Base-by-base conservation (phyloP, 37 sponge, comb jelly and placozoan species). In the Theonella swinhoei region DNA sequence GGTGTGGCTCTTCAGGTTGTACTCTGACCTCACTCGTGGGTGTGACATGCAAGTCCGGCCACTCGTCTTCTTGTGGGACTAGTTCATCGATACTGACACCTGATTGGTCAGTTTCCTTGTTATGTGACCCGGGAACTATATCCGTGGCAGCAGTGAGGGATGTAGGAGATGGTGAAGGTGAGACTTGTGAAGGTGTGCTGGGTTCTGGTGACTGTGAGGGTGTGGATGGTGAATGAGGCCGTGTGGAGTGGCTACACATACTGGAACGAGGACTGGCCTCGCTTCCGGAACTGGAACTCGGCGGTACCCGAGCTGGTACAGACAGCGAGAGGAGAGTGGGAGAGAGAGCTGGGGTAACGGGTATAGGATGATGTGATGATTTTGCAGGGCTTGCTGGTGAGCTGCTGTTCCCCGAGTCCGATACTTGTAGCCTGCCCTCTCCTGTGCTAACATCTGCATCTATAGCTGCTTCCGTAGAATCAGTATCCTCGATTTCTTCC, bases 221-320 rank as follows among this genome's bases (percentile, higher is more conserved):
- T 43, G 1, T 39, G 43, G 0, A 43, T 0, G 74, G 83, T 14
- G 74, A 42, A n/a, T 25, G 32, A 22, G 69, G 69, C 4, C 39
- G 74, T 22, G 74, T 23, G 42, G 74, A 39, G 47, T 43, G 25
- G 66, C 66, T 75, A 63, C 65, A 82, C 42, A 74, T 42, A 35
- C 73, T 74, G n/a, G 83, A 64, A 9, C 8, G 11, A 11, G 83
- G 43, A 17, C 43, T 39, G 1, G 43, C 42, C 1, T 30, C 34
- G 20, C 42, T 73, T 11, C 24, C 26, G 19, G 43, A 73, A 26
- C 25, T 14, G 32, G 2, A 4, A 7, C 3, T 33, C 1, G 36
- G 70, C 0, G 1, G 76, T n/a, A n/a, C n/a, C n/a, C n/a, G n/a
- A n/a, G n/a, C n/a, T n/a, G n/a, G n/a, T n/a, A n/a, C n/a, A n/a